phyloP scores from a whole-genome alignment of 2,888 invertebrate genomes.

The Sthenelais limicola region DNA sequence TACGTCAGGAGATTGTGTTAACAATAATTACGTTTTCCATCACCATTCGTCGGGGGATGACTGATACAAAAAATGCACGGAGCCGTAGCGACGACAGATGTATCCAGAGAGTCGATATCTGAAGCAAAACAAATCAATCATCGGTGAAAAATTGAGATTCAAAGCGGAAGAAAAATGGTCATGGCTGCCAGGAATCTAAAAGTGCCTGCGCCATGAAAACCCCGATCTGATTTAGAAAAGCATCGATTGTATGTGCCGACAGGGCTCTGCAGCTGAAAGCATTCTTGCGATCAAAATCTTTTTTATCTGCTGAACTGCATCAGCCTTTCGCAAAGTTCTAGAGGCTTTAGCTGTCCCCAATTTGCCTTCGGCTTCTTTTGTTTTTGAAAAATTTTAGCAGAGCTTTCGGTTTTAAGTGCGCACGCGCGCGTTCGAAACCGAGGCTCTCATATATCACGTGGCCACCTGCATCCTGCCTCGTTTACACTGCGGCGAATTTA shows the following conservation, averaged over 20 bases:
- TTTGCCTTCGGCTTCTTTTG: too few relatives aligned
- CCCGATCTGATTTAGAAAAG: too few relatives aligned
- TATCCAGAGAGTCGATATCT: conserved; percentile 36
- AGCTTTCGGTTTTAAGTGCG: too few relatives aligned
- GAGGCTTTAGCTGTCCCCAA: too few relatives aligned
- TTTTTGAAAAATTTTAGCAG: too few relatives aligned
- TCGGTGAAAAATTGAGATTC: conserved; percentile 25
- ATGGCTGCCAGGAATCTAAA: too few relatives aligned
- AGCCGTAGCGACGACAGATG: conserved; percentile 27
- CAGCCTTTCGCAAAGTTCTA: too few relatives aligned
- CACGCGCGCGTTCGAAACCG: conserved; percentile 14
- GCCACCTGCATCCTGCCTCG: conserved; percentile 30
- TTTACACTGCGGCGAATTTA: neutral
- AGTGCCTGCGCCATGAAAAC: too few relatives aligned
- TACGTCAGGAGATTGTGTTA: conserved; percentile 37
- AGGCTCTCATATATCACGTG: conserved; percentile 39
- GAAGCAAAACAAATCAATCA: conserved; percentile 37
- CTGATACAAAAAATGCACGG: conserved; percentile 12
- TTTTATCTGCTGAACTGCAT: too few relatives aligned
- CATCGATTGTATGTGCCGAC: too few relatives aligned
- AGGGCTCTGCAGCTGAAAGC: too few relatives aligned
- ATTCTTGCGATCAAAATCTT: too few relatives aligned
- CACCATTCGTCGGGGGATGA: conserved; percentile 18
- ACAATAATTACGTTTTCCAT: conserved; percentile 39
- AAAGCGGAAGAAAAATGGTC: neutral